phyloP scores from a whole-genome alignment of 2,797 vertebrate genomes.

The Labroides dimidiatus region DNA sequence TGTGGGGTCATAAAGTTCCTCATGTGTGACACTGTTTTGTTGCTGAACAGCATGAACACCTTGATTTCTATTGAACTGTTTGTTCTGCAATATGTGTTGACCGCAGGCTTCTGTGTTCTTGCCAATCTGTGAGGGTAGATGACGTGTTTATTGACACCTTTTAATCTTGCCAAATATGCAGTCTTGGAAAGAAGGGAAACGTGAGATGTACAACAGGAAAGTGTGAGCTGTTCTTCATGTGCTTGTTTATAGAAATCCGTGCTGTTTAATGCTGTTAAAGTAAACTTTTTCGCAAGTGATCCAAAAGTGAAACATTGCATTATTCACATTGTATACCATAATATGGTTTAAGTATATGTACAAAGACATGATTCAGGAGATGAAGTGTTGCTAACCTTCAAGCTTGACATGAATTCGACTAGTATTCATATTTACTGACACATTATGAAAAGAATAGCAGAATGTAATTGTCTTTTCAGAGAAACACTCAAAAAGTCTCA shows the following conservation, averaged over 20 bases:
- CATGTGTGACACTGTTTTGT: slow-evolving; percentile 5
- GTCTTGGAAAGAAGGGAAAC: neutral
- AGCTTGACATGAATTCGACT: neutral
- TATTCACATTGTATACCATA: too few relatives aligned
- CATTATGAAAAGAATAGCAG: neutral
- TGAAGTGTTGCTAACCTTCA: neutral
- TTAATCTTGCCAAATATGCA: slow-evolving; percentile 1
- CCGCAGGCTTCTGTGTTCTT: slow-evolving; percentile 20
- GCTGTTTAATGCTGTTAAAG: neutral
- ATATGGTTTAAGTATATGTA: too few relatives aligned
- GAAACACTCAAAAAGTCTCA: neutral
- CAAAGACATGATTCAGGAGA: neutral
- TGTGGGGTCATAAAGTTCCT: neutral
- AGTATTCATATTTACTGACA: neutral
- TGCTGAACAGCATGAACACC: neutral
- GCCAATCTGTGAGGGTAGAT: slow-evolving; percentile 11
- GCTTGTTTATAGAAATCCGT: too few relatives aligned
- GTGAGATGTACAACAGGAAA: neutral
- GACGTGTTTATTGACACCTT: slow-evolving; percentile 22
- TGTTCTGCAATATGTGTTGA: slow-evolving; percentile 7
- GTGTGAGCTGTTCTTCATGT: too few relatives aligned
- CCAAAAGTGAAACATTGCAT: too few relatives aligned
- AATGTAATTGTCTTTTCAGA: neutral
- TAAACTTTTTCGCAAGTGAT: too few relatives aligned
- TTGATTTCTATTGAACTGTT: slow-evolving; percentile 17